Evolutionary conservation across 2,888 invertebrate species (phyloP), one percentile per base, ranked within the genome.

Genomic region (Catocala sponsa): DNA sequence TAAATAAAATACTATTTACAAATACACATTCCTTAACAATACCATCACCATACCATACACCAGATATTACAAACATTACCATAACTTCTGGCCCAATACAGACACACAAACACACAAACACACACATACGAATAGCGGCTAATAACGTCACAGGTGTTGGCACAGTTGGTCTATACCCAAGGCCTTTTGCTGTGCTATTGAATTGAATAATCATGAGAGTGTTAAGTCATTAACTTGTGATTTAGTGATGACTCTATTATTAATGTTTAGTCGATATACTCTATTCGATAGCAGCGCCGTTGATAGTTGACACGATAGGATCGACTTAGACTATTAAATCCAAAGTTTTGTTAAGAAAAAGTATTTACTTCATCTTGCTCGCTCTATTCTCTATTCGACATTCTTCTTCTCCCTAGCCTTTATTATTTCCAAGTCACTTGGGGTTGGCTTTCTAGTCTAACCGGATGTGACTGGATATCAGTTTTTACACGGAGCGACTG

Each of bases 151-250:
- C 53, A 78, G 52, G 52, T 85, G 82, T 87, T 84, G 70, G 79
- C 78, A 80, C 87, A 87, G 84, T 79, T 88, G 88, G 72, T 58
- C 51, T 64, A 51, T 77, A 79, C 73, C 60, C 70, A 72, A 78
- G 76, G 74, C 55, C 67, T 60, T 15, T 41, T 35, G 13, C n/a
- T 6, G 32, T 43, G 32, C 59, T 78, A 65, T 80, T 80, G 80
- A 79, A 65, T 80, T 80, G 80, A 79, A 82, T 82, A 80, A 74
- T 79, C 77, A 80, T 82, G 76, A 80, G 62, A 33, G 41, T 48
- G 46, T 65, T 65, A 69, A 65, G 55, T 64, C 66, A 74, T 68
- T 72, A 42, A 59, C 59, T 51, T 58, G 57, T 65, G 55, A 43
- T 48, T 57, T 41, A 48, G 11, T 38, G 33, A 33, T 13, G 44